Base-by-base conservation (phyloP, 2,797 vertebrate genomes). In the Luscinia megarhynchos region DNA sequence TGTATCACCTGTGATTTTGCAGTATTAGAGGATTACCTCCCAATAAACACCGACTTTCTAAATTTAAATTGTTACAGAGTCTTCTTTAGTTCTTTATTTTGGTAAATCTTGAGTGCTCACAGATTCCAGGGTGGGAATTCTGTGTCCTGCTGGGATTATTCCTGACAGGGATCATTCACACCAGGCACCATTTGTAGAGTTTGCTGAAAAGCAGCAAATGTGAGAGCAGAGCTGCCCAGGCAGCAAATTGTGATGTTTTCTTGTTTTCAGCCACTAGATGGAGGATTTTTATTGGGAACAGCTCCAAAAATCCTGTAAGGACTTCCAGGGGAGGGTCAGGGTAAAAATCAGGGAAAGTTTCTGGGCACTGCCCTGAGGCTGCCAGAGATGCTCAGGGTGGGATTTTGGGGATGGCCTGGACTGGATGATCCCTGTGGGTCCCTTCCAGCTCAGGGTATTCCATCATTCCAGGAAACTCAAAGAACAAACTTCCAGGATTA, bases 291-390 rank as follows among this genome's bases (percentile, higher is more conserved):
- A 75, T 4, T 7, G 38, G 6, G 29, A 83, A 79, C 29, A 10
- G 36, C 80, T 34, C n/a, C 4, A 38, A 48, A 87, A 72, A 51
- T 32, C n/a, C 61, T 11, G 10, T 18, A 15, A 38, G 34, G 24
- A n/a, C 8, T 70, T 18, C 4, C 74, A 38, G 50, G 43, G 11
- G 4, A 43, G 32, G 26, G 1, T 43, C 1, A 7, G 55, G 24
- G 0, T 23, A 41, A 63, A 12, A 0, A 2, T 24, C 1, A 15
- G 50, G 73, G 8, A 54, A 54, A 38, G 55, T 6, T n/a, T 19
- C 40, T 48, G 27, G 64, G 32, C 78, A 69, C 38, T 19, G 43
- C 43, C 43, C 43, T 46, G 45, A 46, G 22, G 51, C 24, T 54
- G 4, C 20, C 84, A 62, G 26, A 45, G 21, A 13, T 43, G 46